These are phyloP conservation scores for Hesperophylax magnus DNA, from an alignment of 1,140 invertebrate species.

Conservation along the genomic window DNA sequence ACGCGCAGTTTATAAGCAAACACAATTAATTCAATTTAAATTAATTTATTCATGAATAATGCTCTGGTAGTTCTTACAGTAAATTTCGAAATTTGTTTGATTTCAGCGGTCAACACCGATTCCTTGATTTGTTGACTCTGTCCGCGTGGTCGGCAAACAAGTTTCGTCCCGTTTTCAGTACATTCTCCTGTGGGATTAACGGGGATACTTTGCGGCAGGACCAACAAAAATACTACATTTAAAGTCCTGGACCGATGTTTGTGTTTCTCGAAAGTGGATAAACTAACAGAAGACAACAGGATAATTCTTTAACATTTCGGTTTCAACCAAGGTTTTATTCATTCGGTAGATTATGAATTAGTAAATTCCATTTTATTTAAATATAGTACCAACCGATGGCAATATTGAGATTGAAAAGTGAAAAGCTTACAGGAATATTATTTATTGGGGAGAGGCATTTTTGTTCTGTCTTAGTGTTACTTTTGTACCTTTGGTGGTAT, in stretches of 20 bases:
- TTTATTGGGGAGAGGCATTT: too few relatives aligned
- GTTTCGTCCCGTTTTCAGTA: neutral
- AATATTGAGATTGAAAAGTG: too few relatives aligned
- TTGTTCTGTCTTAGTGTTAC: too few relatives aligned
- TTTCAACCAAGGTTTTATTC: too few relatives aligned
- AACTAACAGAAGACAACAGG: neutral
- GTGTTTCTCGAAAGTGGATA: slow-evolving; percentile 2
- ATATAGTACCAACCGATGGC: too few relatives aligned
- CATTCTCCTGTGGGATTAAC: neutral
- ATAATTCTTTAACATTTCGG: too few relatives aligned
- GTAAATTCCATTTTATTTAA: too few relatives aligned
- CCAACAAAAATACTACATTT: neutral
- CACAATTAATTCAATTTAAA: neutral
- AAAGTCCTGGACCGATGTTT: neutral
- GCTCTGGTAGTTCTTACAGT: neutral
- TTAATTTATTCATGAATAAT: slow-evolving; percentile 8
- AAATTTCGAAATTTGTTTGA: neutral
- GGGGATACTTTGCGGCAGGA: neutral
- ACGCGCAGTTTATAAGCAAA: too few relatives aligned
- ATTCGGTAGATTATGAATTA: too few relatives aligned
- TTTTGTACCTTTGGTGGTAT: too few relatives aligned
- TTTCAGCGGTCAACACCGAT: slow-evolving; percentile 16
- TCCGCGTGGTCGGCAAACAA: neutral
- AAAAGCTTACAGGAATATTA: too few relatives aligned
- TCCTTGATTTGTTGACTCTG: neutral